Evolutionary conservation across 2,797 vertebrate species (phyloP).

Genomic region (Lepilemur septentrionalis): DNA sequence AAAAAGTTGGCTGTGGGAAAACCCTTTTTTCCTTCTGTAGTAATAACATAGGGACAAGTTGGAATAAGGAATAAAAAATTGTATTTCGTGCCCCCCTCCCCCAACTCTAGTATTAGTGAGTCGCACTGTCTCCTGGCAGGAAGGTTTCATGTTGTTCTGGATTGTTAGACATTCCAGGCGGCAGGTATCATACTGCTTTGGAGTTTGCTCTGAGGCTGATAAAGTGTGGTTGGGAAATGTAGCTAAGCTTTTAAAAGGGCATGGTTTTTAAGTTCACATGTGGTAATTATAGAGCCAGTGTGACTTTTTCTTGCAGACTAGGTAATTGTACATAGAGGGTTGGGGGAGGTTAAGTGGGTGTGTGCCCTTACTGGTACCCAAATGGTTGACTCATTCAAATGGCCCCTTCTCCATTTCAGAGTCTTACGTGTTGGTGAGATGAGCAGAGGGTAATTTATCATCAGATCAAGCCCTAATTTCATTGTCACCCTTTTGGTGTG

Average conservation of each 20-base stretch:
- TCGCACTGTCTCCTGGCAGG: neutral
- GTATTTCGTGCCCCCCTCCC: fast-evolving
- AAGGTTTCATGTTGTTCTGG: neutral
- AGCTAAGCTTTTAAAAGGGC: constrained; percentile 57
- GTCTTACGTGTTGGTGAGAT: constrained; percentile 70
- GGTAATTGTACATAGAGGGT: constrained; percentile 52
- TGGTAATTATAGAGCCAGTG: constrained; percentile 70
- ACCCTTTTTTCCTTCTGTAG: neutral
- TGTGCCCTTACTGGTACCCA: constrained; percentile 27
- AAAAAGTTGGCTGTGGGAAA: neutral
- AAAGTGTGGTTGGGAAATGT: constrained; percentile 27
- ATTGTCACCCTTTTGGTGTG: constrained; percentile 64
- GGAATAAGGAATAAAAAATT: neutral
- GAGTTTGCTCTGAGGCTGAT: constrained; percentile 32
- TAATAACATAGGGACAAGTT: neutral
- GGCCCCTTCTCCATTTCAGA: neutral
- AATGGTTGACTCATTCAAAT: constrained; percentile 34
- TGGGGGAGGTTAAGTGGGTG: constrained; percentile 58
- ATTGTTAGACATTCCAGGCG: neutral
- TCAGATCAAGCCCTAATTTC: constrained; percentile 72
- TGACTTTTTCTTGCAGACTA: constrained; percentile 56
- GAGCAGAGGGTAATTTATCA: constrained; percentile 76
- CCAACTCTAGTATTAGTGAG: neutral
- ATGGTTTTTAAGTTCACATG: constrained; percentile 52
- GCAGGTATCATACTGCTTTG: neutral